These are phyloP conservation scores for Hydrolagus colliei DNA, from an alignment of 2,797 vertebrate species.

Conservation along the genomic window DNA sequence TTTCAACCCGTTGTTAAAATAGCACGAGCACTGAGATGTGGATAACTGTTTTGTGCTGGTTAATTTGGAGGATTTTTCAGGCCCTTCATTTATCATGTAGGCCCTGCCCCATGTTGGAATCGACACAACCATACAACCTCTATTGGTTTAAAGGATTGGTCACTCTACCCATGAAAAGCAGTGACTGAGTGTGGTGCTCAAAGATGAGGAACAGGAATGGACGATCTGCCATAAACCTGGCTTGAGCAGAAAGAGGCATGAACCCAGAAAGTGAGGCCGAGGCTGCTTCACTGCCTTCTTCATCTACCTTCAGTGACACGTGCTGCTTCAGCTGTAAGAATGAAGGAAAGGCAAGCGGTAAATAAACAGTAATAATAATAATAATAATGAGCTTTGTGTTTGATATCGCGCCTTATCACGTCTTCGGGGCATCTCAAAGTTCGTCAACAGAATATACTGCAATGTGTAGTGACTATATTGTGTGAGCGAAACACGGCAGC, in stretches of 20 bases:
- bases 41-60: not conserved
- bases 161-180: constrained; percentile 26
- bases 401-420: too few species aligned
- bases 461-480: too few species aligned
- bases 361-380: not conserved
- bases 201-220: constrained; percentile 25
- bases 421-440: too few species aligned
- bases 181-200: constrained; percentile 20
- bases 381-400: too few species aligned
- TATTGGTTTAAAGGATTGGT: constrained; percentile 24
- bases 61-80: not conserved
- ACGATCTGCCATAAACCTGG: constrained; percentile 21
- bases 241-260: constrained; percentile 11
- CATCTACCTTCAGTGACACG: constrained; percentile 17
- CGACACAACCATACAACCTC: not conserved
- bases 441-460: too few species aligned
- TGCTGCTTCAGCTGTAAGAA: constrained; percentile 15
- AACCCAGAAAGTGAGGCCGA: constrained; percentile 3
- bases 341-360: not conserved
- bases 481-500: too few species aligned
- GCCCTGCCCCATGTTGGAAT: not conserved
- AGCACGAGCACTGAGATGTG: not conserved
- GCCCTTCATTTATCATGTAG: not conserved
- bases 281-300: constrained; percentile 24
- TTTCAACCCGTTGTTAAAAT: not conserved